Conservation (phyloP, 2,113 vertebrate species). For the Ophiodon elongatus region DNA sequence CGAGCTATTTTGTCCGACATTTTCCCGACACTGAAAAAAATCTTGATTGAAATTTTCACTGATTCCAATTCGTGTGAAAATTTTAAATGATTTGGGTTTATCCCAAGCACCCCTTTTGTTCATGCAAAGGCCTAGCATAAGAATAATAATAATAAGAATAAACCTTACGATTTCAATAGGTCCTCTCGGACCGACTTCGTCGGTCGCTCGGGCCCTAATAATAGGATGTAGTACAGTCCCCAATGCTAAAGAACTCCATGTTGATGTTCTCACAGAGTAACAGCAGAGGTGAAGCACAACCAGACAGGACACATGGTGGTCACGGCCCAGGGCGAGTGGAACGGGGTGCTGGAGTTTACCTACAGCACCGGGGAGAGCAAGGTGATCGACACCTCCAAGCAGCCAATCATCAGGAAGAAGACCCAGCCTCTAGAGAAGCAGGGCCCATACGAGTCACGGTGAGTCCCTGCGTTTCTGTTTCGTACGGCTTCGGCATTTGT, state of each 20-base stretch:
- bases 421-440: slow-evolving; percentile 89
- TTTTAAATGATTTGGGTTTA: no score
- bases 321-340: slow-evolving; percentile 95
- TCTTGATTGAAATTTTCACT: no score
- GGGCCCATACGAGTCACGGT: slow-evolving; percentile 90
- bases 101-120: no score
- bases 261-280: slow-evolving; percentile 84
- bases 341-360: slow-evolving; percentile 90
- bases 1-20: no score
- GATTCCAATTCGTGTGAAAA: no score
- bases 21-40: no score
- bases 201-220: no score
- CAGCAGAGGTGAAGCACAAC: slow-evolving; percentile 92
- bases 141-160: no score
- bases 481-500: no score
- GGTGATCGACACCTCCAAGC: slow-evolving; percentile 89
- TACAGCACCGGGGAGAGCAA: slow-evolving; percentile 93
- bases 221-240: not conserved
- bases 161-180: no score
- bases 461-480: slow-evolving; percentile 32
- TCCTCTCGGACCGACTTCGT: no score
- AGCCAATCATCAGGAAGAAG: slow-evolving; percentile 89
- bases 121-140: no score
- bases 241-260: not conserved
- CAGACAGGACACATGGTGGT: slow-evolving; percentile 90